phyloP scores from a whole-genome alignment of 2,113 vertebrate genomes.

The Lanius ludovicianus region DNA sequence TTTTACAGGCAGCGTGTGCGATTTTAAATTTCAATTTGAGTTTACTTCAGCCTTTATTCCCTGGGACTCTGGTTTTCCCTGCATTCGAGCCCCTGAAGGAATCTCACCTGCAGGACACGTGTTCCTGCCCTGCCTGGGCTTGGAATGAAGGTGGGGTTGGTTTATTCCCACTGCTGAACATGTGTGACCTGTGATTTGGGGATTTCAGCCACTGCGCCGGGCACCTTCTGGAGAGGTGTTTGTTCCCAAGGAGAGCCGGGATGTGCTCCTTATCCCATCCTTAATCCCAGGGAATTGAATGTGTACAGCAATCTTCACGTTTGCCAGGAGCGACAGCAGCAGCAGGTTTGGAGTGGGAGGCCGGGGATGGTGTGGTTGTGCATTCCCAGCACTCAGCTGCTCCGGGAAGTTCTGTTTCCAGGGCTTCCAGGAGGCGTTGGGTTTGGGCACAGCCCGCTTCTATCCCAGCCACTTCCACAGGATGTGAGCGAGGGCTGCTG shows the following conservation, averaged over 20 bases:
- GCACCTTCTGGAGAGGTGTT: not conserved
- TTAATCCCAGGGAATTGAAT: not conserved
- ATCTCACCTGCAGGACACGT: not conserved
- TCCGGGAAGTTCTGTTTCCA: not conserved
- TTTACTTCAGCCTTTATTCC: not conserved
- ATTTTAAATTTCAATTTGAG: not conserved
- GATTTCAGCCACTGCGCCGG: fast-evolving
- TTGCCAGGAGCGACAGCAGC: not conserved
- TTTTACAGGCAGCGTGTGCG: fast-evolving
- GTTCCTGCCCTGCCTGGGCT: not conserved
- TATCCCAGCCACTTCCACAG: not conserved
- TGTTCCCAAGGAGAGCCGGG: not conserved
- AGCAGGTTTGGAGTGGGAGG: not conserved
- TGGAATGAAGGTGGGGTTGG: not conserved
- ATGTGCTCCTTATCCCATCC: not conserved
- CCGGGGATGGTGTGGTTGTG: fast-evolving
- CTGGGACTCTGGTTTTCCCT: not conserved
- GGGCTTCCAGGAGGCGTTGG: fast-evolving
- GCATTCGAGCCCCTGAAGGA: not conserved
- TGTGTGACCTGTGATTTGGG: not conserved
- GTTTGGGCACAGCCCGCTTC: not conserved
- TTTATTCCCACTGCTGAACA: not conserved
- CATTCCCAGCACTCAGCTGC: not conserved
- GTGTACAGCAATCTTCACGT: fast-evolving
- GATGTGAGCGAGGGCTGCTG: constrained; percentile 13